These are phyloP conservation scores for Nomada hirtipes DNA, from an alignment of 2,888 invertebrate species.

Conservation along the genomic window DNA sequence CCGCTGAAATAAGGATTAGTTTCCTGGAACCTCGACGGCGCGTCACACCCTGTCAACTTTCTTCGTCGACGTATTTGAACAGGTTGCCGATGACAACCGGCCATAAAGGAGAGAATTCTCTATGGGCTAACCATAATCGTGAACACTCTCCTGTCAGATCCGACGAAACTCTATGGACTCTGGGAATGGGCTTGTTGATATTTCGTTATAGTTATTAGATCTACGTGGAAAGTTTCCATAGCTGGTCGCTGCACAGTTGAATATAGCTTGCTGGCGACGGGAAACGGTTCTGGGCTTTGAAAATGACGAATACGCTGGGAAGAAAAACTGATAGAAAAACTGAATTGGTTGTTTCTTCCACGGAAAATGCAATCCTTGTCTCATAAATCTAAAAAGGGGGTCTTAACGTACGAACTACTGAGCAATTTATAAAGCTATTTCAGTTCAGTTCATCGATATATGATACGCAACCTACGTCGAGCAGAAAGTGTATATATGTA, in stretches of 20 bases:
- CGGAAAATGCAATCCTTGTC: slow-evolving; percentile 8
- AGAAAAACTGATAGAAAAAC: neutral
- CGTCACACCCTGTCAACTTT: slow-evolving; percentile 42
- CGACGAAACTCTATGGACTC: slow-evolving; percentile 10
- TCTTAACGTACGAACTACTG: slow-evolving; percentile 3
- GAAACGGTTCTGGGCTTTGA: neutral
- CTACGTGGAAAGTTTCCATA: neutral
- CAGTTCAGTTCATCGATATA: neutral
- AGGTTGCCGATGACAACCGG: slow-evolving; percentile 50
- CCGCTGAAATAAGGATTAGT: slow-evolving; percentile 56
- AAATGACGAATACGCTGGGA: neutral
- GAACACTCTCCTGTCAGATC: slow-evolving; percentile 14
- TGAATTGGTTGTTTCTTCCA: slow-evolving; percentile 4
- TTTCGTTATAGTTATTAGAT: slow-evolving; percentile 43
- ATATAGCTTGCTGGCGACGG: neutral
- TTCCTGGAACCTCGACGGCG: slow-evolving; percentile 42
- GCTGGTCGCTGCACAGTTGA: neutral
- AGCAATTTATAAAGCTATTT: slow-evolving; percentile 17
- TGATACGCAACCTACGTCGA: neutral
- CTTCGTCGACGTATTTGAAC: slow-evolving; percentile 54
- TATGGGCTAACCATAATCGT: slow-evolving; percentile 15
- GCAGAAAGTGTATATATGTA: neutral
- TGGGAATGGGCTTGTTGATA: slow-evolving; percentile 28
- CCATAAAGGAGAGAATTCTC: slow-evolving; percentile 15
- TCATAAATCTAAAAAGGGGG: neutral